phyloP scores from a whole-genome alignment of 2,888 invertebrate genomes.

The Chrysolina haemoptera region DNA sequence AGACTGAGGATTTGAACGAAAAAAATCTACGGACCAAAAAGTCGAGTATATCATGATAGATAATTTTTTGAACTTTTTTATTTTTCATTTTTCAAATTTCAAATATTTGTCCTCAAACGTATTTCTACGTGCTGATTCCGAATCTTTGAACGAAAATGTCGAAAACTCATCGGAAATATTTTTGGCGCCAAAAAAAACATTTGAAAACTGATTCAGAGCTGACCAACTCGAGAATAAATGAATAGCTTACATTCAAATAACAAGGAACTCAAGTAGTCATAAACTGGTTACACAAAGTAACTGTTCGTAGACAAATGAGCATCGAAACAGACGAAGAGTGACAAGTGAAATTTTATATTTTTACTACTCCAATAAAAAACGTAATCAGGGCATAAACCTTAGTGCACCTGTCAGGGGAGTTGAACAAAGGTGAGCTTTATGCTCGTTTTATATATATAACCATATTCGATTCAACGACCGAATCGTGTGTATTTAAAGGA shows the following conservation, averaged over 20 bases:
- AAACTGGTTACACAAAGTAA: neutral
- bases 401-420: constrained; percentile 5
- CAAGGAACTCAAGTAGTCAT: neutral
- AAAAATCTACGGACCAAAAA: no score
- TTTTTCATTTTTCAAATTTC: no score
- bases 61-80: no score
- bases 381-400: constrained; percentile 19
- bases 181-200: no score
- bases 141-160: no score
- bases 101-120: no score
- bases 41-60: no score
- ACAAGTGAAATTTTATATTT: constrained; percentile 11
- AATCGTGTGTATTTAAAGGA: constrained; percentile 14
- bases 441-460: constrained; percentile 6
- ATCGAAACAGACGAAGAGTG: neutral
- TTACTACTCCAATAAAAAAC: neutral
- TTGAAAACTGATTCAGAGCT: no score
- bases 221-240: no score
- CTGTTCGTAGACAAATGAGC: neutral
- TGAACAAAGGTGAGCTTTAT: constrained; percentile 17
- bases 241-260: neutral
- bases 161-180: no score
- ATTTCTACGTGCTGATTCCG: no score
- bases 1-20: no score
- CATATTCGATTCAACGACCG: constrained; percentile 8